Conservation (phyloP, 1,140 invertebrate species). For the Calephelis nemesis region DNA sequence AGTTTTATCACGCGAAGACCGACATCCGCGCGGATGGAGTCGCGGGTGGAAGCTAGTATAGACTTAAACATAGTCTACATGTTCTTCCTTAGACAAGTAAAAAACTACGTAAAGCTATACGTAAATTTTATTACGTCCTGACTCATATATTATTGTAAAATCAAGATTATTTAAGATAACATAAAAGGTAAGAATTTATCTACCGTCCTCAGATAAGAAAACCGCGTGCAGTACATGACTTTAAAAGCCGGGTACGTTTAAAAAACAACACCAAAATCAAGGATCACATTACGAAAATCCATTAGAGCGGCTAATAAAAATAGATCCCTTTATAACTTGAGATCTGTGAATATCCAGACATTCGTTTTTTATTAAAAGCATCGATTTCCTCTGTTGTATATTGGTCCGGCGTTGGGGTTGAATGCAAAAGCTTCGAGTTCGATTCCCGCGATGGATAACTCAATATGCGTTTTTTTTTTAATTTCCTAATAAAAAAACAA, state of each 20-base stretch:
- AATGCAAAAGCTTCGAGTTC: no score
- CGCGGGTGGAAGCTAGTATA: no score
- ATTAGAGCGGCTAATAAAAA: slow-evolving; percentile 73
- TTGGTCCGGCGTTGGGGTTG: no score
- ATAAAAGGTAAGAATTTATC: slow-evolving; percentile 43
- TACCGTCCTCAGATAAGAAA: slow-evolving; percentile 39
- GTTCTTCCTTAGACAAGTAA: neutral
- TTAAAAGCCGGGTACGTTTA: slow-evolving; percentile 50
- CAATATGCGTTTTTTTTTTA: no score
- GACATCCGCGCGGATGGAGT: no score
- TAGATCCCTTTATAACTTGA: slow-evolving; percentile 53
- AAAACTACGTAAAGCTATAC: neutral
- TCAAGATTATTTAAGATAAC: slow-evolving; percentile 8
- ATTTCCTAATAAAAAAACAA: no score
- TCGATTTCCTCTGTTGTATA: no score
- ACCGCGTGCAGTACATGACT: slow-evolving; percentile 54
- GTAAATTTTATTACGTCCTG: neutral
- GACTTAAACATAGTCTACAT: no score
- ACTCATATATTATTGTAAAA: slow-evolving; percentile 13
- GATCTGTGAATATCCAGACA: slow-evolving; percentile 56
- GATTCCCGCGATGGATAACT: no score
- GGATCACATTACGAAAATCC: slow-evolving; percentile 75
- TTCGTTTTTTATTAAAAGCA: no score
- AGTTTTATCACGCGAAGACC: no score
- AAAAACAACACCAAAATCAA: slow-evolving; percentile 64